Percentiles rank a stretch among this genome's conserved stretches.
Evolutionary conservation across 2,888 invertebrate genomes (phyloP).

Genomic region (Diaphora mendica): DNA sequence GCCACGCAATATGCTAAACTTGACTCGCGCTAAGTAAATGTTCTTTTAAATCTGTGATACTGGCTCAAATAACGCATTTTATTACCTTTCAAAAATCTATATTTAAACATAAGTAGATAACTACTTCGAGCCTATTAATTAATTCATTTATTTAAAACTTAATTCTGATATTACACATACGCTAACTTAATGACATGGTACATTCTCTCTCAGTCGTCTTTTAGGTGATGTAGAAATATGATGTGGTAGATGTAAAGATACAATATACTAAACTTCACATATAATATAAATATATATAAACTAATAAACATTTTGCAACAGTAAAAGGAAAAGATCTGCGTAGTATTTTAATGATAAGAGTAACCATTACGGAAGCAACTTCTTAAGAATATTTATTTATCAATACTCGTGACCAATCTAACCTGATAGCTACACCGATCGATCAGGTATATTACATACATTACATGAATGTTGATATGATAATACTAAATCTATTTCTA

Average conservation of each 20-base stretch:
- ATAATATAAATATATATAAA: too few relatives aligned
- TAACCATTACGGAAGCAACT: not conserved
- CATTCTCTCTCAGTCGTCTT: too few relatives aligned
- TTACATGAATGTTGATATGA: not conserved
- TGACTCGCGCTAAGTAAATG: slow-evolving; percentile 25
- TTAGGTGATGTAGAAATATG: too few relatives aligned
- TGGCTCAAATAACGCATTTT: not conserved
- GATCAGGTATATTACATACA: not conserved
- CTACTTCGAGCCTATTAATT: too few relatives aligned
- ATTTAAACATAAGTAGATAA: too few relatives aligned
- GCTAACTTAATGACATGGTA: too few relatives aligned
- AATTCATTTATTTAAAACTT: too few relatives aligned
- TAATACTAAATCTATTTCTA: not conserved
- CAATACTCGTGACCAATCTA: not conserved
- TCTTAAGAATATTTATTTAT: not conserved
- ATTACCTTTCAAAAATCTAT: too few relatives aligned
- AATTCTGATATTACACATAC: too few relatives aligned
- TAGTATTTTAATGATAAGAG: not conserved
- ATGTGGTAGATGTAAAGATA: too few relatives aligned
- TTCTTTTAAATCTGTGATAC: slow-evolving; percentile 16
- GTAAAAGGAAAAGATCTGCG: not conserved
- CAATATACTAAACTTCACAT: too few relatives aligned
- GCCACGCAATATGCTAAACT: slow-evolving; percentile 26
- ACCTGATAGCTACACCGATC: not conserved
- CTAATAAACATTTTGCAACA: not conserved